Evolutionary conservation across 2,113 vertebrate genomes (phyloP), one percentile per base, ranked within the genome.

Genomic region (Carollia perspicillata): DNA sequence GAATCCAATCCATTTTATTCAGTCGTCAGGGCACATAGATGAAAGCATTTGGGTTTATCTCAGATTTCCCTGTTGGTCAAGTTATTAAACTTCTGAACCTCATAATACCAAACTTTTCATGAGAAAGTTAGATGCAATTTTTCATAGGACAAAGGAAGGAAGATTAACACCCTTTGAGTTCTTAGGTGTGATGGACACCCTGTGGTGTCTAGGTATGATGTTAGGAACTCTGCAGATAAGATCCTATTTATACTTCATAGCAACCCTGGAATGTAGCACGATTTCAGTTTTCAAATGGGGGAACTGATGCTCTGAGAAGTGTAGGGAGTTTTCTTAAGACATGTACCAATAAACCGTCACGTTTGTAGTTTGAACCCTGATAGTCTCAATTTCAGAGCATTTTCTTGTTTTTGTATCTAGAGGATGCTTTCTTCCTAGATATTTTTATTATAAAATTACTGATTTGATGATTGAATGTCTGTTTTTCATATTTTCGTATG

Each of bases 401-500:
- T 11, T 44, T 68, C 90, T 84, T 77, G 90, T 37, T 51, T 0
- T 84, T 71, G 13, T 49, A 30, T 1, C 49, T 2, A 49, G 3
- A 78, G 63, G 2, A 71, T 11, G 1, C 53, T 94, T 94, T 93
- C 35, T 86, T 8, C 10, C 89, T 2, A 80, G 47, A 40, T 95
- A 55, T 58, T 37, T 33, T 51, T 81, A 51, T 72, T 77, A n/a
- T 30, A 33, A 86, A 42, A 12, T 77, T 69, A 66, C 49, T 65
- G 30, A 89, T 68, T 77, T 90, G 85, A 83, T 93, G n/a, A 60
- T 84, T 94, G 51, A 26, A 77, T 95, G 9, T 42, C 22, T 40
- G 1, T 90, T 94, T 89, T 89, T 71, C 0, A 28, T 8, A 22
- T 89, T 84, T 60, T 17, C 16, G 7, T 72, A 22, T 91, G 49